phyloP scores from a whole-genome alignment of 2,888 invertebrate species.

The Dryocosmus kuriphilus region DNA sequence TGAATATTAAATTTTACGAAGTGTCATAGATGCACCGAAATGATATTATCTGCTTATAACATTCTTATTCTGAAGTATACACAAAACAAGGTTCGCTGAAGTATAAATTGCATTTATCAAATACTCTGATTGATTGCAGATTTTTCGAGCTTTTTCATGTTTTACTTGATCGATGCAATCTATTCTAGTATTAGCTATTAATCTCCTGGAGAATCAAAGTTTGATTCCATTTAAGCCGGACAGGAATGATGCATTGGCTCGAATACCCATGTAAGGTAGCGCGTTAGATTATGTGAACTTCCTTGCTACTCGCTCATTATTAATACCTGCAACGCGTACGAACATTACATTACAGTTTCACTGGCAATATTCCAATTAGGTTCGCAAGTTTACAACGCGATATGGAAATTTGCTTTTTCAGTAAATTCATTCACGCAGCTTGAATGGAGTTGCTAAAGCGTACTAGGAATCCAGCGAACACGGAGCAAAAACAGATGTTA shows the following conservation, averaged over 20 bases:
- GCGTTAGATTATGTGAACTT: constrained; percentile 38
- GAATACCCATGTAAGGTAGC: constrained; percentile 26
- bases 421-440: constrained; percentile 39
- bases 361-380: constrained; percentile 35
- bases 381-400: constrained; percentile 34
- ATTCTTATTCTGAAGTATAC: neutral
- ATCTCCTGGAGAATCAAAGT: constrained; percentile 28
- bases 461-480: constrained; percentile 15
- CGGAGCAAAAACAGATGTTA: constrained; percentile 19
- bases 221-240: constrained; percentile 30
- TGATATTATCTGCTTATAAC: neutral
- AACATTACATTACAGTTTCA: constrained; percentile 35
- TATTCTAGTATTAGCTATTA: constrained; percentile 27
- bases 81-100: neutral
- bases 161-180: constrained; percentile 10
- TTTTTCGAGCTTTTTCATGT: neutral
- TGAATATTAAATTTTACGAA: no score
- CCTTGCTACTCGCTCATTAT: constrained; percentile 35
- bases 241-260: constrained; percentile 36
- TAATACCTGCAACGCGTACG: constrained; percentile 26
- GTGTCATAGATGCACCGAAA: no score
- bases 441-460: constrained; percentile 34
- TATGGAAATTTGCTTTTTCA: constrained; percentile 39
- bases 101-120: neutral
- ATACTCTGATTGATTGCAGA: constrained; percentile 7